phyloP scores from a whole-genome alignment of 2,888 invertebrate genomes.

The Chloroclysta siterata region DNA sequence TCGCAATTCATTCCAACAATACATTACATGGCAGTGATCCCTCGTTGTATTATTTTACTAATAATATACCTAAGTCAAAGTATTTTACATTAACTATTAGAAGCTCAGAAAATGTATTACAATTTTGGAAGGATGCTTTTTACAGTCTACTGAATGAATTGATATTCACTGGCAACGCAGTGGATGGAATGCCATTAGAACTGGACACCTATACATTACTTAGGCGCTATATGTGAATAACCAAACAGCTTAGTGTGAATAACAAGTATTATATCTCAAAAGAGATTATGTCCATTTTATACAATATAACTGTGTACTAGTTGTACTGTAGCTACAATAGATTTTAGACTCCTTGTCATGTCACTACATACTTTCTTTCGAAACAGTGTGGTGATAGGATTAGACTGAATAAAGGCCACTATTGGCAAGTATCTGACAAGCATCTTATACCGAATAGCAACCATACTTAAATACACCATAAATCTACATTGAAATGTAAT shows the following conservation, averaged over 20 bases:
- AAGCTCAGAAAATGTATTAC: constrained; percentile 13
- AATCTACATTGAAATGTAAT: constrained; percentile 27
- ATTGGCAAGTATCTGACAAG: neutral
- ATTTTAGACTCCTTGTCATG: constrained; percentile 2
- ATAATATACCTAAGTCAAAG: constrained; percentile 11
- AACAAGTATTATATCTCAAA: constrained; percentile 3
- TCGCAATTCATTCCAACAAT: constrained; percentile 17
- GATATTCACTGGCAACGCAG: constrained; percentile 33
- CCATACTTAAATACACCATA: constrained; percentile 24
- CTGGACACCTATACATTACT: constrained; percentile 8
- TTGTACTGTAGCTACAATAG: constrained; percentile 11
- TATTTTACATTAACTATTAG: constrained; percentile 14
- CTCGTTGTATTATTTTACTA: constrained; percentile 27
- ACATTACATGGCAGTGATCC: constrained; percentile 33
- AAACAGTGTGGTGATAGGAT: too few species aligned
- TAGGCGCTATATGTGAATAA: constrained; percentile 4
- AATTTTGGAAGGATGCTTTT: constrained; percentile 18
- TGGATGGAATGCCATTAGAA: constrained; percentile 64
- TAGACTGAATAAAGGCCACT: neutral
- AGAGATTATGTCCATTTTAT: too few species aligned
- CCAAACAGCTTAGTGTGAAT: neutral
- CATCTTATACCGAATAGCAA: constrained; percentile 19
- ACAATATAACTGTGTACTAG: neutral
- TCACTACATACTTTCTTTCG: too few species aligned
- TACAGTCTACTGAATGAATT: constrained; percentile 5